Percentiles rank a stretch among this genome's conserved stretches.
These are phyloP conservation scores for Amazona finschi DNA, from an alignment of 2,797 vertebrate genomes.

Conservation along the genomic window DNA sequence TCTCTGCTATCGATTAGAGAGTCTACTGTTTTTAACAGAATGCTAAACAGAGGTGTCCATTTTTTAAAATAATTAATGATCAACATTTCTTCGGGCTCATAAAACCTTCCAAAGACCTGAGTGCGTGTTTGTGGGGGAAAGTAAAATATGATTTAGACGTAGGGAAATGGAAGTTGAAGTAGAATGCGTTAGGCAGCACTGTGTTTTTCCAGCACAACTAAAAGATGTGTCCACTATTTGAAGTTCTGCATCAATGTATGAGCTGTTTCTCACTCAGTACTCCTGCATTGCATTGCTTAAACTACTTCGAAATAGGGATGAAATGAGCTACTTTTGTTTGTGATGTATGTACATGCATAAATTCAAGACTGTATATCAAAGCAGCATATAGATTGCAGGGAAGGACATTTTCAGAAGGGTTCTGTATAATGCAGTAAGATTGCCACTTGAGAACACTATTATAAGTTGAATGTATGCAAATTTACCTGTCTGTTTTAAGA, in stretches of 20 bases:
- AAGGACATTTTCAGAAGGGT: not conserved
- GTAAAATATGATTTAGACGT: not conserved
- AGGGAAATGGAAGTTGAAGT: not conserved
- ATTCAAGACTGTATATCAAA: not conserved
- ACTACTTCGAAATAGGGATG: not conserved
- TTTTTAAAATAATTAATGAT: not conserved
- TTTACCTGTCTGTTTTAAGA: not conserved
- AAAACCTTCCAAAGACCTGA: not conserved
- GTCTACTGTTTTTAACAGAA: not conserved
- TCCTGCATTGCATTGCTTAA: not conserved
- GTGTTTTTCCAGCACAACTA: not conserved
- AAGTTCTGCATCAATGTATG: not conserved
- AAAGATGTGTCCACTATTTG: not conserved
- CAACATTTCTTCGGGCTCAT: not conserved
- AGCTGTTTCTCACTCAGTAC: not conserved
- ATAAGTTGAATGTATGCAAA: not conserved
- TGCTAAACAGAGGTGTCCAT: not conserved
- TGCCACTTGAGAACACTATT: not conserved
- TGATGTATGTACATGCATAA: not conserved
- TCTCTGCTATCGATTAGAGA: not conserved
- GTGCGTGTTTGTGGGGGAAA: not conserved
- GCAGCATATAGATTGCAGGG: not conserved
- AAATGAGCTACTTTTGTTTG: not conserved
- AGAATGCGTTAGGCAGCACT: not conserved
- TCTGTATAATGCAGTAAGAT: not conserved